Evolutionary conservation across 2,797 vertebrate species (phyloP).

Genomic region (Cossypha niveicapilla): DNA sequence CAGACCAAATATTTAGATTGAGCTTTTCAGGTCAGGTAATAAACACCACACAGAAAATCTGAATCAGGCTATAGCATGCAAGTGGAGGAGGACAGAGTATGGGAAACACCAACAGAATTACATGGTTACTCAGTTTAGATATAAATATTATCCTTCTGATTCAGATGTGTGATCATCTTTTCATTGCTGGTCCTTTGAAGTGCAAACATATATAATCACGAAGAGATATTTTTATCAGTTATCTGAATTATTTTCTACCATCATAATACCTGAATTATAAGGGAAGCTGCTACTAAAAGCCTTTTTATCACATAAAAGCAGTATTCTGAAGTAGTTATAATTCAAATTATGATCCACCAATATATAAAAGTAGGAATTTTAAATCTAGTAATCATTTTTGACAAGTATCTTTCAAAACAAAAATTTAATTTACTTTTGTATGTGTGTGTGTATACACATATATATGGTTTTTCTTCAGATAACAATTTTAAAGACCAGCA

Average conservation of each 20-base stretch:
- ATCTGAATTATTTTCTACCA: background rate
- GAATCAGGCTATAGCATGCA: background rate
- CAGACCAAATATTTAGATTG: background rate
- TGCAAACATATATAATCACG: background rate
- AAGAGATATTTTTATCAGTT: constrained; percentile 2
- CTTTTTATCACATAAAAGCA: background rate
- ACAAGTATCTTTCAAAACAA: background rate
- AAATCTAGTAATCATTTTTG: background rate
- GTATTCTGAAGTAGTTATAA: background rate
- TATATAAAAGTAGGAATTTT: background rate
- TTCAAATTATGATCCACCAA: background rate
- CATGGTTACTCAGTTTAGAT: constrained; percentile 1
- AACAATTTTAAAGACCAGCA: background rate
- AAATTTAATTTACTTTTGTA: background rate
- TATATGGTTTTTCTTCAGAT: background rate
- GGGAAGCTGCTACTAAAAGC: background rate
- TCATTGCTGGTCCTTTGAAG: background rate
- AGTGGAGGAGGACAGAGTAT: background rate
- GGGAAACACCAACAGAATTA: constrained; percentile 7
- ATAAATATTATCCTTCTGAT: constrained; percentile 49
- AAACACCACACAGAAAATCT: background rate
- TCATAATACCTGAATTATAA: background rate
- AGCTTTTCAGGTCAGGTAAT: constrained; percentile 11
- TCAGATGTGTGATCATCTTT: constrained; percentile 23
- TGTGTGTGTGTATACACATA: background rate